These are phyloP conservation scores for Nebria brevicollis DNA, from an alignment of 2,888 invertebrate species.

Conservation along the genomic window DNA sequence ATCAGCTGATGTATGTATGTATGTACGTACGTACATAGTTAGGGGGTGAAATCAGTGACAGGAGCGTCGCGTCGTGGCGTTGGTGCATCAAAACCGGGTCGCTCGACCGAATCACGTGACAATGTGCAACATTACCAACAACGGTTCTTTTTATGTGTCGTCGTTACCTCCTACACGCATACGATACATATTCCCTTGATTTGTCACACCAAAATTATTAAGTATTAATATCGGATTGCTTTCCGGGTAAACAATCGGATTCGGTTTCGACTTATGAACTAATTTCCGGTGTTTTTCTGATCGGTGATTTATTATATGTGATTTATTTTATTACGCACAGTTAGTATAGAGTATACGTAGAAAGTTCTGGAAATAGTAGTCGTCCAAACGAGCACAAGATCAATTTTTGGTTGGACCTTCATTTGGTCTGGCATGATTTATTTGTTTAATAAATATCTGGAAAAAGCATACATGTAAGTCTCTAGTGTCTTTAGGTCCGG, in stretches of 20 bases:
- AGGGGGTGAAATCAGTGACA: slow-evolving; percentile 58
- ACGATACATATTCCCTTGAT: slow-evolving; percentile 46
- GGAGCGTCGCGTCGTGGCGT: slow-evolving; percentile 41
- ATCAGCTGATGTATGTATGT: slow-evolving; percentile 57
- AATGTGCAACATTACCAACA: slow-evolving; percentile 52
- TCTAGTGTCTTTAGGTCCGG: too few relatives aligned
- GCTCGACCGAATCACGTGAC: neutral
- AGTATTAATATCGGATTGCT: slow-evolving; percentile 23
- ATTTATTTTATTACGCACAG: neutral
- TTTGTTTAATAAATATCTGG: too few relatives aligned
- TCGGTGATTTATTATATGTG: neutral
- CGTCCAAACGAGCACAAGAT: too few relatives aligned
- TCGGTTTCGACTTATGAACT: slow-evolving; percentile 41
- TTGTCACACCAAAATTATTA: slow-evolving; percentile 40
- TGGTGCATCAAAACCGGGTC: slow-evolving; percentile 2
- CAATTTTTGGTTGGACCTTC: too few relatives aligned
- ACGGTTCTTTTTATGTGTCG: slow-evolving; percentile 62
- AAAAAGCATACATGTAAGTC: too few relatives aligned
- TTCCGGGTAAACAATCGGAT: slow-evolving; percentile 38
- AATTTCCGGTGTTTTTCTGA: slow-evolving; percentile 30
- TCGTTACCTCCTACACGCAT: too few relatives aligned
- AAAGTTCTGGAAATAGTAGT: neutral
- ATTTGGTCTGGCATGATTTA: too few relatives aligned
- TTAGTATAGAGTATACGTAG: too few relatives aligned
- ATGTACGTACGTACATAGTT: slow-evolving; percentile 50